Evolutionary conservation across 2,113 vertebrate species (phyloP).

Genomic region (Pterophyllum scalare): DNA sequence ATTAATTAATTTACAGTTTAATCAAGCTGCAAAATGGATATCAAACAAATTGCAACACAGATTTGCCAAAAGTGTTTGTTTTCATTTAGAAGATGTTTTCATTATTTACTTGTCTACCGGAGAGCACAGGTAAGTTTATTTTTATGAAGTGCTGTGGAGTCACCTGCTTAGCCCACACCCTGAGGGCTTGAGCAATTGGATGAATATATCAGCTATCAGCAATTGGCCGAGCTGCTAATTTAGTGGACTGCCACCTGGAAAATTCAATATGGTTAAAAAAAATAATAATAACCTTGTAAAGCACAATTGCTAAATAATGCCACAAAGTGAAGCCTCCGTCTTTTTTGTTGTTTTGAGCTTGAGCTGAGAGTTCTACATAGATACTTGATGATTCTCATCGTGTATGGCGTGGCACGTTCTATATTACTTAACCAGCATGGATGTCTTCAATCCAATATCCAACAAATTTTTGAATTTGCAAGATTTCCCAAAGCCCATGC

Average conservation of each 20-base stretch:
- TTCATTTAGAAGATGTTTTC: background rate
- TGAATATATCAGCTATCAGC: background rate
- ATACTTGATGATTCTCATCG: accelerated
- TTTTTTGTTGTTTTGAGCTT: background rate
- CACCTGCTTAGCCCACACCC: background rate
- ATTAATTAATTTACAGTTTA: background rate
- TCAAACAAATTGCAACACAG: background rate
- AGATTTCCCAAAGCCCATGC: background rate
- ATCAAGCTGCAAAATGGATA: background rate
- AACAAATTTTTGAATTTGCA: background rate
- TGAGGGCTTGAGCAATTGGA: background rate
- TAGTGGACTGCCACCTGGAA: conserved; percentile 1
- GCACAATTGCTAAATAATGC: background rate
- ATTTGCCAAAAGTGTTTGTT: background rate
- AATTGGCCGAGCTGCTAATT: background rate
- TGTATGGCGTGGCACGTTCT: background rate
- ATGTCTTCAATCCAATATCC: background rate
- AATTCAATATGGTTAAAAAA: background rate
- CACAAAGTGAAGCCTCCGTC: background rate
- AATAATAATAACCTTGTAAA: background rate
- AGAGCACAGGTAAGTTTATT: background rate
- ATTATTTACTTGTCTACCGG: background rate
- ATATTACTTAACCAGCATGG: no score
- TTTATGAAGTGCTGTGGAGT: conserved; percentile 1
- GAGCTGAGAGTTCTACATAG: background rate